These are phyloP conservation scores for Pipistrellus pipistrellus DNA, from an alignment of 2,797 vertebrate genomes.

Conservation along the genomic window DNA sequence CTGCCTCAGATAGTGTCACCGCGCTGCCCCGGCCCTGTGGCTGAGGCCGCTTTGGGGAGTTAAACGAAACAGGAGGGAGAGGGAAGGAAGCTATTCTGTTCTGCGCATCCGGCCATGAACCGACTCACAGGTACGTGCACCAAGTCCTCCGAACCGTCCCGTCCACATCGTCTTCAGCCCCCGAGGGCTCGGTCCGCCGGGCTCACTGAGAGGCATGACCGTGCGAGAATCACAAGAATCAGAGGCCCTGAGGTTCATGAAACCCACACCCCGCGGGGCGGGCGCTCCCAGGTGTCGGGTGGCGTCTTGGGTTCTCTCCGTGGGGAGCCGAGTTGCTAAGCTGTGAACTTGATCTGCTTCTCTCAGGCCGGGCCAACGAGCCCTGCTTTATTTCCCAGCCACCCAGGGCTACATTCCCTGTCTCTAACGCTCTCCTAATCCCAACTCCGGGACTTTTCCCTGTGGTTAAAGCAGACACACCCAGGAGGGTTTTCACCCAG, in stretches of 20 bases:
- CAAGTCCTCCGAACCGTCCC: neutral
- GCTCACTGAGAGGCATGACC: neutral
- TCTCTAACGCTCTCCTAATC: neutral
- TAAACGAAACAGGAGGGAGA: neutral
- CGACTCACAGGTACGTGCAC: neutral
- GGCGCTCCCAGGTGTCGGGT: neutral
- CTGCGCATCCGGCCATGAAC: neutral
- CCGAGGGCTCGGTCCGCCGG: neutral
- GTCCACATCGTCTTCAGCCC: neutral
- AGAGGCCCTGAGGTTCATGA: conserved; percentile 61
- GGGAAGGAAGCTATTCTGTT: neutral
- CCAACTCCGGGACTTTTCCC: neutral
- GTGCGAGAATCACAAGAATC: conserved; percentile 45
- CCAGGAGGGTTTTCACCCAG: neutral
- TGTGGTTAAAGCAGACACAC: neutral
- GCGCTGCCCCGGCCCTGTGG: neutral
- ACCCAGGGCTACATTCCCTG: neutral
- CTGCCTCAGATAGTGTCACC: neutral
- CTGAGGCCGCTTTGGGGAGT: neutral
- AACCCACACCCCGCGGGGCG: conserved; percentile 32
- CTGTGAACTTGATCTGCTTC: neutral
- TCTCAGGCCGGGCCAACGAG: neutral
- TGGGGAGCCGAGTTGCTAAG: neutral
- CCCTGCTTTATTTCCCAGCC: conserved; percentile 56
- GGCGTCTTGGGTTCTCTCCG: neutral